Evolutionary conservation across 1,140 invertebrate species (phyloP), one percentile per base, ranked within the genome.

Genomic region (Myzus persicae): DNA sequence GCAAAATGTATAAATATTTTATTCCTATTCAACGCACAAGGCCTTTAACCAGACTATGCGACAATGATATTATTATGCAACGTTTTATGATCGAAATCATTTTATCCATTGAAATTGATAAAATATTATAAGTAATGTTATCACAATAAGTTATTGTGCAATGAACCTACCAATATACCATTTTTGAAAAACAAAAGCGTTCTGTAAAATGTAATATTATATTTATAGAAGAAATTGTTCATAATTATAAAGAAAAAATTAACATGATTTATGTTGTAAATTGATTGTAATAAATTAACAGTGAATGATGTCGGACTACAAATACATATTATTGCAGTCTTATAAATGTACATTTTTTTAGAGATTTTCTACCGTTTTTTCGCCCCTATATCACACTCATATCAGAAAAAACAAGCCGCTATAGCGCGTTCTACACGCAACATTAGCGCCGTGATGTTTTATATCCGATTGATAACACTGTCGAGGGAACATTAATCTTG

Each of bases 401-500:
- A 36, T 18, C 18, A 76, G 59, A n/a, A 76, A 76, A 67, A 11
- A n/a, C 20, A 87, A 88, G 42, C 46, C 84, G 1, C 82, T 18
- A 6, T 20, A 38, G 7, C 1, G 14, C 7, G 85, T 48, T 9
- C 82, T 8, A 42, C 38, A 22, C 84, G 85, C 42, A 46, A 88
- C 85, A 88, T 88, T 88, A 88, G 85, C 18, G 42, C 85, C 42
- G 44, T 42, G 87, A 88, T 48, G 46, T 48, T 88, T 36, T 48
- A 48, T 42, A 42, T 88, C 85, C 85, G 44, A 46, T 87, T 87
- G 85, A 46, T 87, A 87, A 48, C 85, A 38, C 36, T 36, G 22
- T 38, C 8, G 48, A 38, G 18, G 14, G 85, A 40, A 90, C 88
- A 90, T 90, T 90, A 90, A 90, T 90, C 88, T 90, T n/a, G 36